phyloP scores from a whole-genome alignment of 2,888 invertebrate species.

The Lypha dubia region DNA sequence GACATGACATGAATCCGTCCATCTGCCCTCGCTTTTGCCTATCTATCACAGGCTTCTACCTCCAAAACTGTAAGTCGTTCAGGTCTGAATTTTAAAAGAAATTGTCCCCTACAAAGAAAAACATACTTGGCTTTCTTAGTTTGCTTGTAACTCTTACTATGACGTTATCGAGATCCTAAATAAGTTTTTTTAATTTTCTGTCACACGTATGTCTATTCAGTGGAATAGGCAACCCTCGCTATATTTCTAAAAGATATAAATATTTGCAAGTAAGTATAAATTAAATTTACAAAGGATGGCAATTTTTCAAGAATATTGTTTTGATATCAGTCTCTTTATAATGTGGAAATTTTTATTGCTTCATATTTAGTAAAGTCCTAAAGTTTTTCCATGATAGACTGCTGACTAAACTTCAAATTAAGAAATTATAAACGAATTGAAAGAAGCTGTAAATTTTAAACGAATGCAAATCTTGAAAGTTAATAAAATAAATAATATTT shows the following conservation, averaged over 20 bases:
- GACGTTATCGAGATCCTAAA: no score
- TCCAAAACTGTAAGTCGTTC: no score
- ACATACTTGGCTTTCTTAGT: no score
- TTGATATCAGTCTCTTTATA: not conserved
- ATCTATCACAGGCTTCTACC: no score
- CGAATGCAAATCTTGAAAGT: constrained; percentile 10
- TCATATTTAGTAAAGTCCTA: not conserved
- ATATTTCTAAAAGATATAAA: not conserved
- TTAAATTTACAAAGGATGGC: not conserved
- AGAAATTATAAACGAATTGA: not conserved
- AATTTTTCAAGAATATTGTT: not conserved
- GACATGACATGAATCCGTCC: no score
- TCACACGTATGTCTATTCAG: no score
- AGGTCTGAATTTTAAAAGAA: no score
- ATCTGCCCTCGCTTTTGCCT: no score
- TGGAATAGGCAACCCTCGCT: not conserved
- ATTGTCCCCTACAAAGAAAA: no score
- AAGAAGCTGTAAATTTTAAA: not conserved
- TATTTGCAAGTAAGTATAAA: not conserved
- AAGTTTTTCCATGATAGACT: not conserved
- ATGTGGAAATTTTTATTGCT: not conserved
- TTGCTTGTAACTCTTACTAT: no score
- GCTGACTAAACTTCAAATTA: not conserved
- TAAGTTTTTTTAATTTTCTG: no score
- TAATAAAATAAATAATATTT: constrained; percentile 14